These are phyloP conservation scores for Stenotaenia linearis DNA, from an alignment of 2,888 invertebrate genomes.

Conservation along the genomic window DNA sequence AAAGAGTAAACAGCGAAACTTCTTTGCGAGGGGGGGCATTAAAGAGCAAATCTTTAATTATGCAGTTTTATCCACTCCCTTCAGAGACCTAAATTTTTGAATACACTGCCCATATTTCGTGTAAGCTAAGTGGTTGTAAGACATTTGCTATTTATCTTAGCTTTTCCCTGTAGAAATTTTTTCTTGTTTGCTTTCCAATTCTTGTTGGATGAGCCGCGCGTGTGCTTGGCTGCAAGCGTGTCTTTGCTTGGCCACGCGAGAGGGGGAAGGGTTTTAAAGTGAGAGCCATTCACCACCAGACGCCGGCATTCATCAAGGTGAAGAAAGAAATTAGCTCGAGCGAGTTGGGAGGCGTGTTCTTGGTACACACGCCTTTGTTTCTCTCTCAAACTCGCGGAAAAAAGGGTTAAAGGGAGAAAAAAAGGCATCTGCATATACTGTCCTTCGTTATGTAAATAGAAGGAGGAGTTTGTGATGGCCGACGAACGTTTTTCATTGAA, in stretches of 20 bases:
- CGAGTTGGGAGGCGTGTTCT: slow-evolving; percentile 9
- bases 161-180: not conserved
- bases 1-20: not conserved
- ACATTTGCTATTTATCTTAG: not conserved
- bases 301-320: slow-evolving; percentile 9
- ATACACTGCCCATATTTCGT: not conserved
- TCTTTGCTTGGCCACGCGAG: not conserved
- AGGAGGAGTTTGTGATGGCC: not conserved
- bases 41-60: not conserved
- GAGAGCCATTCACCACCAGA: slow-evolving; percentile 4
- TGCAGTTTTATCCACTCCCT: not conserved
- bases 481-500: not conserved
- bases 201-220: not conserved
- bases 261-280: not conserved
- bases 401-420: not conserved
- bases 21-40: not conserved
- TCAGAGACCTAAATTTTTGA: not conserved
- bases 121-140: not conserved
- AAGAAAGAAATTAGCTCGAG: slow-evolving; percentile 9
- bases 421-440: not conserved
- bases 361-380: not conserved
- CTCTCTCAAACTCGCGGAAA: not conserved
- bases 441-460: not conserved
- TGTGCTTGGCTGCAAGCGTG: not conserved
- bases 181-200: not conserved